These are phyloP conservation scores for Penaeus chinensis DNA, from an alignment of 1,140 invertebrate genomes.

Conservation along the genomic window DNA sequence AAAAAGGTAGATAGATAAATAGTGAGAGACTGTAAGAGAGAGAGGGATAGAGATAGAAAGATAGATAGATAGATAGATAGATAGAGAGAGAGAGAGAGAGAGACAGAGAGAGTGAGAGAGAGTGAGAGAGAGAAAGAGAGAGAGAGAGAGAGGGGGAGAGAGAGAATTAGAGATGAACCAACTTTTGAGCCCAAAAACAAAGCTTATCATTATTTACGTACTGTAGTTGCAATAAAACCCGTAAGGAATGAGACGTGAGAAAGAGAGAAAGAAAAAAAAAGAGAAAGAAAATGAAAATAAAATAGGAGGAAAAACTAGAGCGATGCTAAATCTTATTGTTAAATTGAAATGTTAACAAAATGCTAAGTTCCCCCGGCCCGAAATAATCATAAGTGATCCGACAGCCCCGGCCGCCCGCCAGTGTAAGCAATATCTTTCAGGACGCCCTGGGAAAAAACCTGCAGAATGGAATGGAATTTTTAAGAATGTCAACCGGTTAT, in stretches of 20 bases:
- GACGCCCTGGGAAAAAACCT: conserved; percentile 25
- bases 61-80: not conserved
- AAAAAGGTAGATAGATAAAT: too few species aligned
- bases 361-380: conserved; percentile 36
- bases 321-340: conserved; percentile 47
- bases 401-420: conserved; percentile 31
- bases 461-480: conserved; percentile 59
- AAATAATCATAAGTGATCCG: conserved; percentile 58
- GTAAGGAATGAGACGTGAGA: not conserved
- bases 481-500: conserved; percentile 59
- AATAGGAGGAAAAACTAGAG: conserved; percentile 2
- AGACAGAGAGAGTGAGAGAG: not conserved
- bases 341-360: conserved; percentile 60
- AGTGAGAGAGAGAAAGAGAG: not conserved
- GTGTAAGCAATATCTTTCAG: conserved; percentile 47
- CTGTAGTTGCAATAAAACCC: too few species aligned
- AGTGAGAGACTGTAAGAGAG: conserved; percentile 17
- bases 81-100: not conserved
- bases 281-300: not conserved
- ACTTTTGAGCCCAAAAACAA: too few species aligned
- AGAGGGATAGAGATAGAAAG: not conserved
- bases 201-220: too few species aligned
- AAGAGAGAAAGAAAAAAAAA: conserved; percentile 15
- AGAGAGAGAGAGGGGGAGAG: not conserved
- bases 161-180: not conserved